Evolutionary conservation across 2,797 vertebrate genomes (phyloP).

Genomic region (Benthosema pterotum): DNA sequence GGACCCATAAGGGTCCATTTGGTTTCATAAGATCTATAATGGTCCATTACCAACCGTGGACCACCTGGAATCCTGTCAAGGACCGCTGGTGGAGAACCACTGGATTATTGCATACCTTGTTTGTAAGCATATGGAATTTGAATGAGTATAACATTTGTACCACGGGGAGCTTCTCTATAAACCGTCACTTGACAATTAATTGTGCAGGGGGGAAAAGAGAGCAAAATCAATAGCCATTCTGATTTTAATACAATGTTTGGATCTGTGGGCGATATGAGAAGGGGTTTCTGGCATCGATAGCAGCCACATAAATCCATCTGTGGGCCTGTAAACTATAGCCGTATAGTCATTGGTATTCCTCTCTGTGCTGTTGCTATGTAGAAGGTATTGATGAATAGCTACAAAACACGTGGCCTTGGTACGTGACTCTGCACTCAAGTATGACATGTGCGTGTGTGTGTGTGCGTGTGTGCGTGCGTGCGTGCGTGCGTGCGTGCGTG

Average conservation of each 20-base stretch:
- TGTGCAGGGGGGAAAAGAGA: not conserved
- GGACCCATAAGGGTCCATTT: too few species aligned
- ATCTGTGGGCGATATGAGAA: constrained; percentile 12
- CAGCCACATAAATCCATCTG: constrained; percentile 44
- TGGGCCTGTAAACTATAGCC: constrained; percentile 38
- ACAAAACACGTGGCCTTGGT: constrained; percentile 47
- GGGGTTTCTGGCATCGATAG: not conserved
- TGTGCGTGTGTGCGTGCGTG: constrained; percentile 6
- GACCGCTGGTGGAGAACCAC: too few species aligned
- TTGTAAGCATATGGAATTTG: too few species aligned
- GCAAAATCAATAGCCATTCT: constrained; percentile 41
- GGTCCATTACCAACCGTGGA: too few species aligned
- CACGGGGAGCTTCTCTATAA: too few species aligned
- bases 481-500: constrained; percentile 8
- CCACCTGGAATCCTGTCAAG: too few species aligned
- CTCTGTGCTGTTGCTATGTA: constrained; percentile 32
- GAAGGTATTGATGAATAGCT: constrained; percentile 61
- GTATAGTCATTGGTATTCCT: constrained; percentile 59
- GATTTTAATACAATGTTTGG: constrained; percentile 27
- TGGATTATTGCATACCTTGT: too few species aligned
- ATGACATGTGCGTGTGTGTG: constrained; percentile 11
- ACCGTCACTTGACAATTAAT: too few species aligned
- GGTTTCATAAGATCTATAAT: too few species aligned
- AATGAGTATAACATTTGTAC: too few species aligned
- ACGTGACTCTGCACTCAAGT: constrained; percentile 35